These are phyloP conservation scores for Bufo gargarizans DNA, from an alignment of 2,113 vertebrate genomes.

Conservation along the genomic window DNA sequence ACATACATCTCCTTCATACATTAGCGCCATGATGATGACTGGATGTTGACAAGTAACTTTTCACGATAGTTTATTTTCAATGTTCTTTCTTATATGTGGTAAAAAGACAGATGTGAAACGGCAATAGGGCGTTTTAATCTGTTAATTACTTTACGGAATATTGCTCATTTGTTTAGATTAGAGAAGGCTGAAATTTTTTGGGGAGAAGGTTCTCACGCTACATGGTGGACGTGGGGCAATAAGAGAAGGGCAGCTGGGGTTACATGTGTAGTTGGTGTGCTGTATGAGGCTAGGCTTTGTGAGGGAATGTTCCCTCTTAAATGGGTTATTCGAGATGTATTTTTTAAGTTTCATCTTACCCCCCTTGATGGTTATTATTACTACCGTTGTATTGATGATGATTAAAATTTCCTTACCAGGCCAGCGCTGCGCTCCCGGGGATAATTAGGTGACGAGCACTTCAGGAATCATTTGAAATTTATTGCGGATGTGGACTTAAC, in stretches of 20 bases:
- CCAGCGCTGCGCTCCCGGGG: too few relatives aligned
- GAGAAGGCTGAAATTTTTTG: neutral
- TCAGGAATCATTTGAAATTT: too few relatives aligned
- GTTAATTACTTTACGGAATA: neutral
- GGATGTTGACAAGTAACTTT: slow-evolving; percentile 44
- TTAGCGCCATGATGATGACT: slow-evolving; percentile 56
- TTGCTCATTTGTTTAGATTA: neutral
- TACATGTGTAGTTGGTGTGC: neutral
- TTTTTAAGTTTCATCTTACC: too few relatives aligned
- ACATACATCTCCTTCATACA: slow-evolving; percentile 53
- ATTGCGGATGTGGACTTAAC: too few relatives aligned
- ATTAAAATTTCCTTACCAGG: too few relatives aligned
- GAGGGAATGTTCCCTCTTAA: neutral
- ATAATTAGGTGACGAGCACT: too few relatives aligned
- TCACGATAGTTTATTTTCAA: slow-evolving; percentile 34
- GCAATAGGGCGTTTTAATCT: slow-evolving; percentile 23
- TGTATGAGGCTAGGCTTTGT: neutral
- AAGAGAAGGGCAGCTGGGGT: neutral
- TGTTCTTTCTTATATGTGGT: slow-evolving; percentile 11
- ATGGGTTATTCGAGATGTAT: neutral
- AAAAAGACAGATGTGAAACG: slow-evolving; percentile 28
- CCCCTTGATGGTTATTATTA: too few relatives aligned
- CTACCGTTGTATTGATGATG: too few relatives aligned
- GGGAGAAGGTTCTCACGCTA: neutral
- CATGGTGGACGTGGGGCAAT: neutral